Evolutionary conservation across 2,888 invertebrate genomes (phyloP), one percentile per base, ranked within the genome.

Genomic region (Caenorhabditis sp.): DNA sequence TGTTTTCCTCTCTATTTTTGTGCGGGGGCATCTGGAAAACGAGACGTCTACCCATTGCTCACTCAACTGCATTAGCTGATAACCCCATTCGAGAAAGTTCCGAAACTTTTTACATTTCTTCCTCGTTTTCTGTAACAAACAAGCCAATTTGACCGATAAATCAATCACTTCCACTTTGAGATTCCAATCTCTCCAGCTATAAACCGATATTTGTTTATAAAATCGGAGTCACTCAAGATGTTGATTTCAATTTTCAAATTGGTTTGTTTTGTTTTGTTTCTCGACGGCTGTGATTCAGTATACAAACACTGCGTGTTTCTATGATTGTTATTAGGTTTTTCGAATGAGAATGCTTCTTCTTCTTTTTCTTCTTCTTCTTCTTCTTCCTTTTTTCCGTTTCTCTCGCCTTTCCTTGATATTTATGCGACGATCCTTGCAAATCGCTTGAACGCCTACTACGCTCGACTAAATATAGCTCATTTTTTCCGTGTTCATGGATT

Each of bases 251-350:
- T 39, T 24, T 37, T 20, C 35, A 26, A 53, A 22, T 53, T 35
- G 22, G 5, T 39, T 15, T 22, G 22, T 24, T 53, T 53, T 53
- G 37, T 6, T 35, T 39, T 26, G 53, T 45, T 45, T 45, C 26
- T 32, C 27, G n/a, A n/a, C n/a, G 17, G 11, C 53, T 26, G 17
- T 59, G 59, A 59, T 53, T 53, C 53, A 53, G 53, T 53, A 37
- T 48, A 68, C 45, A 37, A 41, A 41, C 65, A 56, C 53, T 48
- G 41, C 24, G 39, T 32, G 66, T 53, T 70, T 70, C 37, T 61
- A 59, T 70, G 70, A 59, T 70, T 70, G 70, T 59, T 70, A 70
- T 70, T 70, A 70, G 70, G 70, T 61, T 70, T 70, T 70, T n/a
- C n/a, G 37, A 45, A 70, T 59, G 59, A 53, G 59, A 27, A 59